Conservation (phyloP, 2,113 vertebrate species). For the Globicephala melas region DNA sequence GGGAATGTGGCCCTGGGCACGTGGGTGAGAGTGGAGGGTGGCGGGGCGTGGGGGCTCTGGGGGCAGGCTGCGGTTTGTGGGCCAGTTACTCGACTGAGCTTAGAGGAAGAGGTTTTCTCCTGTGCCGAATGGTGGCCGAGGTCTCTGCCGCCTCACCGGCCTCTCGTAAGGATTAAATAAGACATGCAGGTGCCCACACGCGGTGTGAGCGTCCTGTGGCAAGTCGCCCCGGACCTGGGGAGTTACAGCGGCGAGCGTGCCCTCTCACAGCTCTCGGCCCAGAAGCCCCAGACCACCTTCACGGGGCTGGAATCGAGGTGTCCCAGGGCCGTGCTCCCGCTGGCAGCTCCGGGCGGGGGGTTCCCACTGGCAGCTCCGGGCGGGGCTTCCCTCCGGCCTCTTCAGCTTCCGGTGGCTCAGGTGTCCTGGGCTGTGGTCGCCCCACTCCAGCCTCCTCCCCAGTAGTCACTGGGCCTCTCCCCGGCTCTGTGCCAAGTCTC, state of each 20-base stretch:
- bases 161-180: background rate
- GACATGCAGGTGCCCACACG: background rate
- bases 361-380: background rate
- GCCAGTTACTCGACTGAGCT: too few species aligned
- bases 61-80: too few species aligned
- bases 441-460: fast-evolving
- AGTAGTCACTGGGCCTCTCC: background rate
- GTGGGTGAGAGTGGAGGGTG: too few species aligned
- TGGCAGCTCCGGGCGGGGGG: background rate
- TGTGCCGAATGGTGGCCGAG: too few species aligned
- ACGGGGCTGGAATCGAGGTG: background rate
- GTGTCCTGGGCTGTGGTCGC: background rate
- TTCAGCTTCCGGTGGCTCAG: background rate
- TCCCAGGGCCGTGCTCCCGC: too few species aligned
- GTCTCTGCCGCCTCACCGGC: too few species aligned
- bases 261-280: background rate
- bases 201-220: background rate
- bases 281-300: background rate
- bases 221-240: background rate
- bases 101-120: too few species aligned
- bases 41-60: too few species aligned
- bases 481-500: background rate
- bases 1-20: too few species aligned
- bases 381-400: too few species aligned
- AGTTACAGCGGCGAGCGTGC: too few species aligned